Evolutionary conservation across 2,113 vertebrate species (phyloP).

Genomic region (Orientallactaga bullata): DNA sequence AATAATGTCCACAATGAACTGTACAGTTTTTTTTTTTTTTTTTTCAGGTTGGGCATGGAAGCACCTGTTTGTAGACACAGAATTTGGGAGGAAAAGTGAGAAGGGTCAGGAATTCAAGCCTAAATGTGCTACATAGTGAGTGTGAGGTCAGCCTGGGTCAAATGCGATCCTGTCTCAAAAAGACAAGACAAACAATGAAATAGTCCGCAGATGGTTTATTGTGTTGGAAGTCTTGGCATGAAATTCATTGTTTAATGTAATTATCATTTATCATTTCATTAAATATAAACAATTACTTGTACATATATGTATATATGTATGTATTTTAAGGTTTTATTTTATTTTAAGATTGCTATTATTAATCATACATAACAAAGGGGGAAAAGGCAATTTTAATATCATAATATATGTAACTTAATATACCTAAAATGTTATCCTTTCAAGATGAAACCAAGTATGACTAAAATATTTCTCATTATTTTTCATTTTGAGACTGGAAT

Average conservation of each 20-base stretch:
- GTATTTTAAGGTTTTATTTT: neutral
- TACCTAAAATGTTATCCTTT: neutral
- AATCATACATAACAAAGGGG: neutral
- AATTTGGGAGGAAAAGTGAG: neutral
- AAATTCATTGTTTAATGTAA: neutral
- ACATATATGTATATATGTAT: too few species aligned
- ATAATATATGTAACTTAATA: neutral
- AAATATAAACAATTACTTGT: neutral
- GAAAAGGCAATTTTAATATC: neutral
- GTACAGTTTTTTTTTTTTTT: neutral
- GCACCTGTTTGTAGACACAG: too few species aligned
- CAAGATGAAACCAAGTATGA: neutral
- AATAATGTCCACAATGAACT: neutral
- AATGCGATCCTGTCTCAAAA: neutral
- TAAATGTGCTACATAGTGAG: neutral
- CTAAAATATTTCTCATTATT: neutral
- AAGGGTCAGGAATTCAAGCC: neutral
- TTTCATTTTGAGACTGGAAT: neutral
- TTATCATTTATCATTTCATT: neutral
- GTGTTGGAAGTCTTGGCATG: neutral
- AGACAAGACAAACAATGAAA: neutral
- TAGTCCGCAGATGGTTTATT: neutral
- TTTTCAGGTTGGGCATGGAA: neutral
- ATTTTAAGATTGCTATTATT: neutral
- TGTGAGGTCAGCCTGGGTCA: neutral